Conservation (phyloP, 2,797 vertebrate species). For the Manis crassicaudata region DNA sequence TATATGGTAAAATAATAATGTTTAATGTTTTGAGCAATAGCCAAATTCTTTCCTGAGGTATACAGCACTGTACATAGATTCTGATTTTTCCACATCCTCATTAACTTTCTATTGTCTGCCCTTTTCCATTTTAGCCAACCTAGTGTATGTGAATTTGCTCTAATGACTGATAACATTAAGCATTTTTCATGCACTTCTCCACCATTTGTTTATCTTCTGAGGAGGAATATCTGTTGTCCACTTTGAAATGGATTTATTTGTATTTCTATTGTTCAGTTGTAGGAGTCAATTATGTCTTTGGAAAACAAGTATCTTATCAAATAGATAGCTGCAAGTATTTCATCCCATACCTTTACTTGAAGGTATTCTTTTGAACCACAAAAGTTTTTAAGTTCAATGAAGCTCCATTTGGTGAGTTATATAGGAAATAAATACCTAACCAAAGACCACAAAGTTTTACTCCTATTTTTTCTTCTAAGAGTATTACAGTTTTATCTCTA, state of each 20-base stretch:
- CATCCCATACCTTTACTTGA: neutral
- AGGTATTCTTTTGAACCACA: neutral
- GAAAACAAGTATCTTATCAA: neutral
- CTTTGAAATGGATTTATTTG: neutral
- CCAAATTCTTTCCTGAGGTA: neutral
- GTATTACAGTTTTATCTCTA: neutral
- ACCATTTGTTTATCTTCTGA: neutral
- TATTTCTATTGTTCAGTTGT: neutral
- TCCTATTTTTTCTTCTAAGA: neutral
- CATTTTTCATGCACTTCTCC: neutral
- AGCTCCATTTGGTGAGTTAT: neutral
- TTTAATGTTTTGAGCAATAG: neutral
- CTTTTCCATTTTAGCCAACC: neutral
- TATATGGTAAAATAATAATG: no score
- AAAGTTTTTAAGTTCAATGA: neutral
- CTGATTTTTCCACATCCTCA: neutral
- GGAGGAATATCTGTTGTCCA: neutral
- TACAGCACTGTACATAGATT: fast-evolving
- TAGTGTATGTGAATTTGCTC: fast-evolving
- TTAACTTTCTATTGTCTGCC: neutral
- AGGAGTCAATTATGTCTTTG: neutral
- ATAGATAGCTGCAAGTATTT: neutral
- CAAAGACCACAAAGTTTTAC: neutral
- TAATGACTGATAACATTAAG: neutral
- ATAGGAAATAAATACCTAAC: neutral